These are phyloP conservation scores for Clupea harengus DNA, from an alignment of 2,113 vertebrate genomes.

Conservation along the genomic window DNA sequence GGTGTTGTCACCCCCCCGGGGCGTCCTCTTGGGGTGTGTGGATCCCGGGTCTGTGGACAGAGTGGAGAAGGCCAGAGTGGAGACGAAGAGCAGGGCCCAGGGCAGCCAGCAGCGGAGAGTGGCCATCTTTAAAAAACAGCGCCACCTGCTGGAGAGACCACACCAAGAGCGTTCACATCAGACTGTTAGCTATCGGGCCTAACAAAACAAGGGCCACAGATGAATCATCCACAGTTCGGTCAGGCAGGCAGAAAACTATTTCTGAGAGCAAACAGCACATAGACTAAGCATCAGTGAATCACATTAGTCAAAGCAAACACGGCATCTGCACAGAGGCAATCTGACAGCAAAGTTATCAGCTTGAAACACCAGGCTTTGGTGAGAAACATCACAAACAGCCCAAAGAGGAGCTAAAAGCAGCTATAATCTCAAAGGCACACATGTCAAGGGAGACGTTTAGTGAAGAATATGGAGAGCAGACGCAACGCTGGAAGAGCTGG, in stretches of 20 bases:
- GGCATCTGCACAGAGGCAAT: not conserved
- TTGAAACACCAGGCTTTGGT: not conserved
- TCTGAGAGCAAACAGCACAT: constrained; percentile 12
- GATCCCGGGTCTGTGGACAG: constrained; percentile 54
- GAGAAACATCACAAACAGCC: constrained; percentile 10
- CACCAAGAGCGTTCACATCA: not conserved
- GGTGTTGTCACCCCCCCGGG: constrained; percentile 62
- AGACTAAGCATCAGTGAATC: not conserved
- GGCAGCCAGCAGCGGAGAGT: constrained; percentile 55
- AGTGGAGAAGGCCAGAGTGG: constrained; percentile 48
- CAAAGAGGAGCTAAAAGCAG: not conserved
- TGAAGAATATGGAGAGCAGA: not conserved
- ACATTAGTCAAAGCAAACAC: constrained; percentile 9
- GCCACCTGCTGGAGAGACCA: constrained; percentile 57
- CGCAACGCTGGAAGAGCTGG: not conserved
- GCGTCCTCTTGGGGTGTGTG: constrained; percentile 52
- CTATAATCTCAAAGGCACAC: constrained; percentile 10
- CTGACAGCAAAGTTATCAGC: constrained; percentile 6
- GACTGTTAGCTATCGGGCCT: not conserved
- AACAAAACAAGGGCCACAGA: not conserved
- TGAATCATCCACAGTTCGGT: not conserved
- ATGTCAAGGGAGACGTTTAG: not conserved
- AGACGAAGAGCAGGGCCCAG: constrained; percentile 52
- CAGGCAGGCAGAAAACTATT: not conserved
- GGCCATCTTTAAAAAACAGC: constrained; percentile 52